Conservation (phyloP, 1,140 invertebrate species). For the Sesamia nonagrioides region DNA sequence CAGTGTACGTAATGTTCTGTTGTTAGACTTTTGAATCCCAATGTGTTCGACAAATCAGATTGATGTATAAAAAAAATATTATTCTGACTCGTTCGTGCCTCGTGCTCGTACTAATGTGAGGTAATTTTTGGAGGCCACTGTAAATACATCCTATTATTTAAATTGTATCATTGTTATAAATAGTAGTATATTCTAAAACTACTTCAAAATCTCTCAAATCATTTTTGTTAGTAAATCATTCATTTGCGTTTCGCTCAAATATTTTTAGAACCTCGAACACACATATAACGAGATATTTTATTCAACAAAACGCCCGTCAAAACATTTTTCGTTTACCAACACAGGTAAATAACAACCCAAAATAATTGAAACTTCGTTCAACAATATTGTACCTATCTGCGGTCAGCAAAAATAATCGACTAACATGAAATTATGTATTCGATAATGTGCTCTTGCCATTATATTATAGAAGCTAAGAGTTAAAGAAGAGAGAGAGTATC, state of each 20-base stretch:
- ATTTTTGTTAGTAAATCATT: neutral
- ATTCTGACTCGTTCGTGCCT: too few species aligned
- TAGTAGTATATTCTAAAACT: too few species aligned
- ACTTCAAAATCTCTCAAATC: too few species aligned
- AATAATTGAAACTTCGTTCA: conserved; percentile 22
- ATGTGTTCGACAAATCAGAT: too few species aligned
- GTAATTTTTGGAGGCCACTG: too few species aligned
- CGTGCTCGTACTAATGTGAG: too few species aligned
- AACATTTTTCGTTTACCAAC: conserved; percentile 38
- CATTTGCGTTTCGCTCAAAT: neutral
- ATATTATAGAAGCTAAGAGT: too few species aligned
- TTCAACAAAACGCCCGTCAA: conserved; percentile 46
- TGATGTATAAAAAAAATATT: neutral
- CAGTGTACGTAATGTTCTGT: neutral
- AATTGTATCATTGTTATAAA: neutral
- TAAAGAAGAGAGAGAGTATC: too few species aligned
- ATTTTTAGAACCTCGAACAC: conserved; percentile 22
- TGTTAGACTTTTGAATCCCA: too few species aligned
- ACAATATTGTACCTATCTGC: neutral
- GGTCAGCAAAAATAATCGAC: too few species aligned
- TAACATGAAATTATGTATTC: too few species aligned
- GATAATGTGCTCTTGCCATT: too few species aligned
- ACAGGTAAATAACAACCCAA: conserved; percentile 31
- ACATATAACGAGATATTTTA: conserved; percentile 47
- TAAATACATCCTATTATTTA: neutral